Evolutionary conservation across 23 tunicate genomes (phyloP).

Genomic region (Aplidium turbinatum): DNA sequence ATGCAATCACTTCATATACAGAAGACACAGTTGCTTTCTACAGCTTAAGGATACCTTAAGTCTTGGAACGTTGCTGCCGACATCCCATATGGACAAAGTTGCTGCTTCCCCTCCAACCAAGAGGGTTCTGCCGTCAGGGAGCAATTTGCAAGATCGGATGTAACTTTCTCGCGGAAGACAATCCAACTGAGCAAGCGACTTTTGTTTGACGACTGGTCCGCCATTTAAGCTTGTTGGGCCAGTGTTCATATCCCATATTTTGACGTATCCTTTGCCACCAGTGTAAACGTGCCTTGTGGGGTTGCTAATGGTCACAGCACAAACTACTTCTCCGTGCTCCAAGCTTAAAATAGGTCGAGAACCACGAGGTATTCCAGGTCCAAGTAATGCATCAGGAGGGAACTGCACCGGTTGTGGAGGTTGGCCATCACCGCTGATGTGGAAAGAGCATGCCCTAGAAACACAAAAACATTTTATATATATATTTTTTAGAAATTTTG

Average conservation of each 20-base stretch:
- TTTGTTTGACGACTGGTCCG: constrained; percentile 60
- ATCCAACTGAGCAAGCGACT: constrained; percentile 82
- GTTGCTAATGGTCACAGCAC: constrained; percentile 93
- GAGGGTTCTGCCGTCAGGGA: constrained; percentile 87
- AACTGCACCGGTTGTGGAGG: constrained; percentile 93
- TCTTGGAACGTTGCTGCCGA: constrained; percentile 50
- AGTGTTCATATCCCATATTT: constrained; percentile 90
- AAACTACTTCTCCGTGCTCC: constrained; percentile 93
- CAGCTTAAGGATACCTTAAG: constrained; percentile 49
- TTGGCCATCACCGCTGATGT: constrained; percentile 84
- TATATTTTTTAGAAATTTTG: background rate
- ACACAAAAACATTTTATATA: background rate
- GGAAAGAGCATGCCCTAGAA: constrained; percentile 75
- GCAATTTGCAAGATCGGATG: constrained; percentile 88
- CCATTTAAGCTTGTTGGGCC: constrained; percentile 20
- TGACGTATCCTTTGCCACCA: constrained; percentile 96
- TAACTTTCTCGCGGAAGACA: constrained; percentile 87
- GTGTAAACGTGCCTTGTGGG: constrained; percentile 93
- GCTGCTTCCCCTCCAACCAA: constrained; percentile 95
- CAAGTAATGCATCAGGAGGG: constrained; percentile 85
- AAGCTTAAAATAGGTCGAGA: constrained; percentile 70
- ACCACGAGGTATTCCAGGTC: constrained; percentile 84
- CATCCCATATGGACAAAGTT: constrained; percentile 88
- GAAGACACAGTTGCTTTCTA: too few species aligned
- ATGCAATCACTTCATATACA: too few species aligned